phyloP scores from a whole-genome alignment of 1,140 invertebrate genomes.

The Diuraphis noxia region DNA sequence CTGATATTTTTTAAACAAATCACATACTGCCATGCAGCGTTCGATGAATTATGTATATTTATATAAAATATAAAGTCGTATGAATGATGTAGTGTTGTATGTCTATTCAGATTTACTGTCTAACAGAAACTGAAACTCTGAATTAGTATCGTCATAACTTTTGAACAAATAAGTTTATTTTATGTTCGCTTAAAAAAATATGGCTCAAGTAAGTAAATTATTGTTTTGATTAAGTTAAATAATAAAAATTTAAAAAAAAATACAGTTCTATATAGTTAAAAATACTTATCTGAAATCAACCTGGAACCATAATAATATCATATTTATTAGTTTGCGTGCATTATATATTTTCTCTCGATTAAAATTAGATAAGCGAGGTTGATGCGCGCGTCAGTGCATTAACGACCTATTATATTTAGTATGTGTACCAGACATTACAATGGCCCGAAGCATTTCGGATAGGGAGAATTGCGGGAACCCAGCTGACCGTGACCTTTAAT shows the following conservation, averaged over 20 bases:
- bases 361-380: constrained; percentile 23
- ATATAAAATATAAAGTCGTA: not conserved
- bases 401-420: constrained; percentile 15
- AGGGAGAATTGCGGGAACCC: constrained; percentile 21
- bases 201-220: not conserved
- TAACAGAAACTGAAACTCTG: not conserved
- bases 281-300: not conserved
- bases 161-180: not conserved
- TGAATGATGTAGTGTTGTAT: not conserved
- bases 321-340: not conserved
- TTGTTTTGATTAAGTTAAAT: not conserved
- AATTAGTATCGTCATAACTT: not conserved
- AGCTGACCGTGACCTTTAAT: constrained; percentile 52
- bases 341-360: constrained; percentile 42
- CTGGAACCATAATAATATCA: not conserved
- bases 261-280: not conserved
- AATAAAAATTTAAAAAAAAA: not conserved
- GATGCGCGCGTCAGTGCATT: constrained; percentile 45
- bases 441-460: constrained; percentile 30
- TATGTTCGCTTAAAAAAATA: not conserved
- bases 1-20: constrained; percentile 8
- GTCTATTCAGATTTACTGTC: not conserved
- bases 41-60: not conserved
- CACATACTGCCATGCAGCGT: too few species aligned
- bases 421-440: constrained; percentile 32